Percentiles rank a stretch among this genome's conserved stretches.
Conservation (phyloP, 35 echinoderm and acorn worm species). For the Strongylocentrotus purpuratus region DNA sequence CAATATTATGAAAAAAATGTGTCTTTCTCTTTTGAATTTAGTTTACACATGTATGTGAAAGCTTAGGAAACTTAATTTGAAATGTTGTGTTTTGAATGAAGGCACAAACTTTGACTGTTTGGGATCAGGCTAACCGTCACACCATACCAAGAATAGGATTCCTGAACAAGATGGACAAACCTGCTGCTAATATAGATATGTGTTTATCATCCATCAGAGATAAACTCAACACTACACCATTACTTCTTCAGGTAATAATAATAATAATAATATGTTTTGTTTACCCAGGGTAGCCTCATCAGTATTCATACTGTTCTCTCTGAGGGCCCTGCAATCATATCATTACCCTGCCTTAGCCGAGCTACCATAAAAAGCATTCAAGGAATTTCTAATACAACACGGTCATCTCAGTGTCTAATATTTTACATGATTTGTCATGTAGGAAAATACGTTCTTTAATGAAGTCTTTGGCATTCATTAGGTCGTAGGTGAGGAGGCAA, state of each 20-base stretch:
- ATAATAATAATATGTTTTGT: too few relatives aligned
- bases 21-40: not conserved
- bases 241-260: constrained; percentile 90
- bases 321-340: too few relatives aligned
- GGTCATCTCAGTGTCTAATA: not conserved
- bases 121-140: constrained; percentile 89
- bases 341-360: too few relatives aligned
- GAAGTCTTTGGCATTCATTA: too few relatives aligned
- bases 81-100: not conserved
- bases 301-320: too few relatives aligned
- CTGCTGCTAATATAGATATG: constrained; percentile 77
- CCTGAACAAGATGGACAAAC: constrained; percentile 98
- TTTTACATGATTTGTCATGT: too few relatives aligned
- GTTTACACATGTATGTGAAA: not conserved
- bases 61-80: not conserved
- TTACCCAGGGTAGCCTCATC: too few relatives aligned
- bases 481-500: too few relatives aligned
- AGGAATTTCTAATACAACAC: too few relatives aligned
- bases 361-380: too few relatives aligned
- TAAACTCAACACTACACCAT: constrained; percentile 75
- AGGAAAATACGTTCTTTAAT: too few relatives aligned
- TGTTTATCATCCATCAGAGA: constrained; percentile 77
- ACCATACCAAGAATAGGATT: constrained; percentile 86
- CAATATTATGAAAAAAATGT: not conserved
- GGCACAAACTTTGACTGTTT: constrained; percentile 96